Evolutionary conservation across 1,140 invertebrate genomes (phyloP).

Genomic region (Yoshiicerus persimilis): DNA sequence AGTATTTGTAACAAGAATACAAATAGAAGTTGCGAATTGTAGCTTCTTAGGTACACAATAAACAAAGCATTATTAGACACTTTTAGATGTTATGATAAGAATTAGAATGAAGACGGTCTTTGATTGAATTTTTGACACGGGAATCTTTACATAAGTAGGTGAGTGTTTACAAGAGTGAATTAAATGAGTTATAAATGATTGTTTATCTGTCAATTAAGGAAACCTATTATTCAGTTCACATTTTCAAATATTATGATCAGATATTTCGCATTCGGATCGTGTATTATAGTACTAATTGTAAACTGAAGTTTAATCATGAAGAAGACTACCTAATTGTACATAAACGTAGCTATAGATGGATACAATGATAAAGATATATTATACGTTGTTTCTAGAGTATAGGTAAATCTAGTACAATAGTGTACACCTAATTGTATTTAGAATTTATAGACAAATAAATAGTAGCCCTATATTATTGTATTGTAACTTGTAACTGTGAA

Average conservation of each 20-base stretch:
- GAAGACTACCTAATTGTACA: not conserved
- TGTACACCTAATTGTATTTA: not conserved
- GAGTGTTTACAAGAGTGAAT: not conserved
- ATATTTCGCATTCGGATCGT: not conserved
- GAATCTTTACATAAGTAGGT: too few species aligned
- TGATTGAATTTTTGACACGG: not conserved
- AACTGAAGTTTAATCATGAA: not conserved
- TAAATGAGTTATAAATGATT: not conserved
- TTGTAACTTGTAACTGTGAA: too few species aligned
- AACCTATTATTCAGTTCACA: not conserved
- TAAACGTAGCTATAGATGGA: too few species aligned
- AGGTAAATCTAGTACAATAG: not conserved
- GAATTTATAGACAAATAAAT: not conserved
- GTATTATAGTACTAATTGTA: too few species aligned
- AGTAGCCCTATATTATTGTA: not conserved
- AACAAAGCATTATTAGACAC: not conserved
- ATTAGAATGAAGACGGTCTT: not conserved
- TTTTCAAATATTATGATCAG: not conserved
- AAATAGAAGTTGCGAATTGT: not conserved
- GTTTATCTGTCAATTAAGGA: not conserved
- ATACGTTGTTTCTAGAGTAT: not conserved
- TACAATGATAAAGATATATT: not conserved
- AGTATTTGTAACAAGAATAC: not conserved
- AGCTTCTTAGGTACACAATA: not conserved
- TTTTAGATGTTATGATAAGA: not conserved